Percentiles rank a stretch among this genome's conserved stretches.
Evolutionary conservation across 30 jellyfish, hydroid and myxozoan species (phyloP).

Genomic region (Aurelia sp.): DNA sequence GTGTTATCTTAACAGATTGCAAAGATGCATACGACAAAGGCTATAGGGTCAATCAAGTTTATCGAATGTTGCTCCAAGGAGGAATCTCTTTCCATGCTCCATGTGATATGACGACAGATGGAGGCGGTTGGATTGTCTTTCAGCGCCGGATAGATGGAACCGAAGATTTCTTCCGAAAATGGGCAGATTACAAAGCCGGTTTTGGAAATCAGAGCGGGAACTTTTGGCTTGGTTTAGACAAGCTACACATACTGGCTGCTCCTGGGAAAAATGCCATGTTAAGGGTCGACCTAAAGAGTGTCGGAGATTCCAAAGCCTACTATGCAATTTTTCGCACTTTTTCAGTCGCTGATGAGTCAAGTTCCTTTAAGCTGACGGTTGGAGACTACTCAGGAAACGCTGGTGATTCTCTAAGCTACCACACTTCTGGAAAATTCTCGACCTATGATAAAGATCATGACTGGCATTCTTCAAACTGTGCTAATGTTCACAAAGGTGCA

Average conservation of each 20-base stretch:
- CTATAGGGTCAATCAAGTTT: background rate
- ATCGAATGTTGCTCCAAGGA: background rate
- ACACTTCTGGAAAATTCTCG: background rate
- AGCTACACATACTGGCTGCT: background rate
- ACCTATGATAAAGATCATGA: slow-evolving; percentile 3
- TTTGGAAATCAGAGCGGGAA: slow-evolving; percentile 5
- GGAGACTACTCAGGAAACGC: slow-evolving; percentile 7
- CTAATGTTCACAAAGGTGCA: background rate
- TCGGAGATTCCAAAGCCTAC: background rate
- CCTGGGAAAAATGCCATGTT: background rate
- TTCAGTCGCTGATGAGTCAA: background rate
- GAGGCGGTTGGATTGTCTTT: slow-evolving; percentile 16
- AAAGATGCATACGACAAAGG: background rate
- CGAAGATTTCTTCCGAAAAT: background rate
- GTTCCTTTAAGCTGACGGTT: background rate
- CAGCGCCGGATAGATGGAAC: slow-evolving; percentile 24
- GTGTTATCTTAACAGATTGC: background rate
- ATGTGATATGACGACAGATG: slow-evolving; percentile 1
- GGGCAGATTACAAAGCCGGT: slow-evolving; percentile 7
- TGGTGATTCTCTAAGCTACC: background rate
- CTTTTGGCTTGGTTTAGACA: slow-evolving; percentile 33
- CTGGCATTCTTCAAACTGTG: background rate
- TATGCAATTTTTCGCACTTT: background rate
- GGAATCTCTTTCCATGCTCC: background rate
- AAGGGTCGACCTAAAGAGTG: background rate